A percentile compares a stretch with the other conserved stretches of the same genome.
phyloP scores from a whole-genome alignment of 1,140 invertebrate species.

The Chironomus striatipennis region DNA sequence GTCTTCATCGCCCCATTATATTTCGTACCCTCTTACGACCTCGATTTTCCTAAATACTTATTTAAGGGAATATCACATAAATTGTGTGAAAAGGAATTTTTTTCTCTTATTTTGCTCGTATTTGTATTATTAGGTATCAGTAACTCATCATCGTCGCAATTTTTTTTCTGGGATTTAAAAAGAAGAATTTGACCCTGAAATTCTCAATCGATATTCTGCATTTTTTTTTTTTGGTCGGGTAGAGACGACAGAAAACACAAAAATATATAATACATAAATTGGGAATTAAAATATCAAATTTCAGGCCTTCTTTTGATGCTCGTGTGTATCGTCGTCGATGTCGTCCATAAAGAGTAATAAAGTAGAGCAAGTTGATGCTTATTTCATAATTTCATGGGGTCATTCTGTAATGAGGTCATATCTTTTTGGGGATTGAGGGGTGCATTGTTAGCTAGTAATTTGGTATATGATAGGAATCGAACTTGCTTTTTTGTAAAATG shows the following conservation, averaged over 20 bases:
- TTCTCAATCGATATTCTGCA: background rate
- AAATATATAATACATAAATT: background rate
- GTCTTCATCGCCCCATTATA: too few species aligned
- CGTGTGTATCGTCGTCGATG: background rate
- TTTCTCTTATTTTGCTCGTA: background rate
- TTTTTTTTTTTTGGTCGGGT: too few species aligned
- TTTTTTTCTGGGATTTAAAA: background rate
- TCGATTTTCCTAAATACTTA: background rate
- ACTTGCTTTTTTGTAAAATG: too few species aligned
- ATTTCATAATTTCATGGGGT: too few species aligned
- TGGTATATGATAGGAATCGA: too few species aligned
- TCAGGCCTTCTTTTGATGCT: background rate
- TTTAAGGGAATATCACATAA: background rate
- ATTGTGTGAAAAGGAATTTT: background rate
- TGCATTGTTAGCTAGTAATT: too few species aligned
- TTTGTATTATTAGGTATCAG: background rate
- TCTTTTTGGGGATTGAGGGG: too few species aligned
- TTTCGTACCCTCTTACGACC: background rate
- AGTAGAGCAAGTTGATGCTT: too few species aligned
- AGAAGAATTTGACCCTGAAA: conserved; percentile 19
- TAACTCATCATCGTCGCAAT: background rate
- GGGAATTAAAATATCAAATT: conserved; percentile 23
- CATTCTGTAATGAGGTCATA: too few species aligned
- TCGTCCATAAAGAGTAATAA: background rate
- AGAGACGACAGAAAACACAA: background rate